These are phyloP conservation scores for Sturnira hondurensis DNA, from an alignment of 2,113 vertebrate species.

Conservation along the genomic window DNA sequence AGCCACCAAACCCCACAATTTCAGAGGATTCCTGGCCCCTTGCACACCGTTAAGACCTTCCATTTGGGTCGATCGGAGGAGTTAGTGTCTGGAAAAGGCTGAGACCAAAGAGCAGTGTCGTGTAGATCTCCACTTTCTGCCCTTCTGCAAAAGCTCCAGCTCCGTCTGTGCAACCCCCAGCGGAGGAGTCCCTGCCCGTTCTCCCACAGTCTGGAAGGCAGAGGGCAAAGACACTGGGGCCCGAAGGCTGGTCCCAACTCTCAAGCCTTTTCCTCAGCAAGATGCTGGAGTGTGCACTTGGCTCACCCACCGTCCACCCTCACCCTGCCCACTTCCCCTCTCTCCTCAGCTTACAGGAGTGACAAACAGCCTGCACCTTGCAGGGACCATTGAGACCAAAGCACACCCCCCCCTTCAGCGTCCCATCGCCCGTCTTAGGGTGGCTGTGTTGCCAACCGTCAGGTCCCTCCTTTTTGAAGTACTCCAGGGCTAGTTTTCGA, in stretches of 20 bases:
- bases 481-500: not conserved
- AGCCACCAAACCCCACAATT: not conserved
- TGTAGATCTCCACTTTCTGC: not conserved
- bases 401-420: not conserved
- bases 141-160: not conserved
- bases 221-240: not conserved
- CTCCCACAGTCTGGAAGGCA: not conserved
- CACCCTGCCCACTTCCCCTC: not conserved
- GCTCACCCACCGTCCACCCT: not conserved
- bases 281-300: not conserved
- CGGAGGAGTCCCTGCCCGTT: rapidly evolving
- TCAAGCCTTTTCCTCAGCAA: not conserved
- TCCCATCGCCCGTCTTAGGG: not conserved
- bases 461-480: not conserved
- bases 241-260: not conserved
- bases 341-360: not conserved
- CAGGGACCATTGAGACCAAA: not conserved
- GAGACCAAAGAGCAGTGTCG: not conserved
- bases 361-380: not conserved
- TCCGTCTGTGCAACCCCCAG: not conserved
- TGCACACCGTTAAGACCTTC: not conserved
- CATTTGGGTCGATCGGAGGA: not conserved
- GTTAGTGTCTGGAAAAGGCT: not conserved
- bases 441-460: rapidly evolving
- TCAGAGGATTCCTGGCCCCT: not conserved